Base-by-base conservation (phyloP, 2,888 invertebrate genomes). In the Loripinus fragilis region DNA sequence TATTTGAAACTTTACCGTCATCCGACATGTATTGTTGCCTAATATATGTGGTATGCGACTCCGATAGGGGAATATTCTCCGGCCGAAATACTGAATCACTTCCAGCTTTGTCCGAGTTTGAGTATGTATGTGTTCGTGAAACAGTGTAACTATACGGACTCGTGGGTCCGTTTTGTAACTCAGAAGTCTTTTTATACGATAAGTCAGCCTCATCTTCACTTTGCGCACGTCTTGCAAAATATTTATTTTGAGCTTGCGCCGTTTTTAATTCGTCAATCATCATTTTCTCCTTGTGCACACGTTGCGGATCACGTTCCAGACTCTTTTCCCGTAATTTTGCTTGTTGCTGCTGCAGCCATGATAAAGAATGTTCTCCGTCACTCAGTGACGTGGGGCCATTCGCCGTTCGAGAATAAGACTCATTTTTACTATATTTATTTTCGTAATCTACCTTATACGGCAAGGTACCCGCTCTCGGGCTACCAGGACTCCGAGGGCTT, bases 271-370 rank as follows among this genome's bases (percentile, higher is more conserved):
- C 95, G 48, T 96, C 96, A 92, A 97, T 96, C 93, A 96, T 96
- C 95, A 97, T 96, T 93, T 97, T 97, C 82, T 97, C 97, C 74
- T 92, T 91, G 55, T 88, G 86, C 10, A 88, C 85, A 35, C 89
- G 84, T 28, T 77, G 67, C 15, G 84, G 83, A 45, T 86, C 86
- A 69, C 85, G 86, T 60, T 78, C 75, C 78, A 81, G 42, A 85
- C 83, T 82, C 85, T 87, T 42, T 83, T 86, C 64, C 85, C 90
- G 87, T 77, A 93, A 86, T 81, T 93, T 93, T 55, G 86, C 87
- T 83, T 93, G 92, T 84, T 93, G 93, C 81, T 91, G 90, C 80
- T 91, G 88, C n/a, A 93, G 87, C 93, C 93, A 93, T 23, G 91
- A 89, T 77, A 85, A 79, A 1, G 80, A 81, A 2, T 84, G 82